A percentile compares a stretch with the other conserved stretches of the same genome.
Evolutionary conservation across 1,140 invertebrate genomes (phyloP).

Genomic region (Oncopodura yosiiana): DNA sequence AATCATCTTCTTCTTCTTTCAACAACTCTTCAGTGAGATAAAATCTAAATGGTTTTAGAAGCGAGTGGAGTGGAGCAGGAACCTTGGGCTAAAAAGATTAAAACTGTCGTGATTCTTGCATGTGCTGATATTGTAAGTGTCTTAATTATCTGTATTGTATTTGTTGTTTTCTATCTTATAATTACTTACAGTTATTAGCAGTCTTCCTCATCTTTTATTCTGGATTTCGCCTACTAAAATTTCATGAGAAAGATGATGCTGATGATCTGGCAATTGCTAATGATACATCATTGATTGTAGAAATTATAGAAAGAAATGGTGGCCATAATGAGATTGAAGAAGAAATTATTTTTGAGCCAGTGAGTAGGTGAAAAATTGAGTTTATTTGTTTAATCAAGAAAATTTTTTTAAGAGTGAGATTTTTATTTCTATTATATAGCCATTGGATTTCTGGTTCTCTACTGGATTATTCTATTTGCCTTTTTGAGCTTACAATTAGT

Average conservation of each 20-base stretch:
- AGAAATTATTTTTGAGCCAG: background rate
- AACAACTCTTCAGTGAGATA: no score
- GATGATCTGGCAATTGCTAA: constrained; percentile 18
- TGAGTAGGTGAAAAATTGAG: background rate
- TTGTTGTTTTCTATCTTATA: background rate
- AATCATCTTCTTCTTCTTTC: no score
- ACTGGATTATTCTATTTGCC: constrained; percentile 25
- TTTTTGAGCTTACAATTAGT: constrained; percentile 29
- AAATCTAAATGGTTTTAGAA: no score
- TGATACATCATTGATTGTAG: background rate
- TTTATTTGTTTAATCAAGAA: background rate
- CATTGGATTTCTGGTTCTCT: constrained; percentile 16
- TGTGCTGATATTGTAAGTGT: constrained; percentile 24
- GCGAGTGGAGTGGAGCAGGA: constrained; percentile 10
- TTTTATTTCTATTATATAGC: constrained; percentile 2
- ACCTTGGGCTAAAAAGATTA: constrained; percentile 27
- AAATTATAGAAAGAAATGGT: background rate
- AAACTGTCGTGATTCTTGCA: constrained; percentile 23
- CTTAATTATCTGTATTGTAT: background rate
- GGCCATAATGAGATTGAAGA: background rate
- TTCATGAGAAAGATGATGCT: constrained; percentile 23
- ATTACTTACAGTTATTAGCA: constrained; percentile 14
- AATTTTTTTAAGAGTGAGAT: background rate
- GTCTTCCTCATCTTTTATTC: constrained; percentile 26
- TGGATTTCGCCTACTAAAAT: constrained; percentile 15